Evolutionary conservation across 2,113 vertebrate species (phyloP).

Genomic region (Aphyosemion australe): DNA sequence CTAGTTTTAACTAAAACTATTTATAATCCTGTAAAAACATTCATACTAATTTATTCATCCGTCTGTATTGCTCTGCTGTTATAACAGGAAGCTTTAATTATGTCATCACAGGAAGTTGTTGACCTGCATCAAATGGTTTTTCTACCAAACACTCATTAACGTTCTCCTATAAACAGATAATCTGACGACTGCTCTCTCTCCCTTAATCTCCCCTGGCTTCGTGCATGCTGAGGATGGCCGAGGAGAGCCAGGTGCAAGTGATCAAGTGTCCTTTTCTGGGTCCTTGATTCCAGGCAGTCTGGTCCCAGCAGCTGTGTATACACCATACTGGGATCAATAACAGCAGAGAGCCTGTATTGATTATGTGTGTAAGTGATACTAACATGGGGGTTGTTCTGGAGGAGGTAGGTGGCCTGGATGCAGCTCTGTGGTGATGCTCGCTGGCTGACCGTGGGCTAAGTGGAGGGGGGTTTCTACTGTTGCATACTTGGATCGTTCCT

Average conservation of each 20-base stretch:
- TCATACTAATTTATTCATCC: not conserved
- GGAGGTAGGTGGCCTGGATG: conserved; percentile 19
- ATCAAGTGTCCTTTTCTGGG: conserved; percentile 59
- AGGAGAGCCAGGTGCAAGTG: conserved; percentile 51
- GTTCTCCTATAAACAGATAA: not conserved
- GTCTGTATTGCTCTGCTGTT: not conserved
- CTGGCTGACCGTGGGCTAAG: conserved; percentile 1
- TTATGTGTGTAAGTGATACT: conserved; percentile 74
- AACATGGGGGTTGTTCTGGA: conserved; percentile 50
- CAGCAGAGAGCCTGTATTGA: conserved; percentile 74
- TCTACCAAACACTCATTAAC: conserved; percentile 6
- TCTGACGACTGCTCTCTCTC: conserved; percentile 4
- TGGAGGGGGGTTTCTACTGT: not conserved
- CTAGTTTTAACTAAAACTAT: too few relatives aligned
- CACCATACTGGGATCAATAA: conserved; percentile 69
- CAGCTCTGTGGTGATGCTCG: conserved; percentile 29
- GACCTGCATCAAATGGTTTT: conserved; percentile 8
- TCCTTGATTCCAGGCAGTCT: conserved; percentile 55
- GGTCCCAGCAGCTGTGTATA: conserved; percentile 61
- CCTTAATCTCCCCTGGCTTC: conserved; percentile 1
- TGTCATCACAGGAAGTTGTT: conserved; percentile 10
- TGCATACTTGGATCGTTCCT: not conserved
- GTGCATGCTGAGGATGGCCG: conserved; percentile 20
- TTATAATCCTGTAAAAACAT: too few relatives aligned
- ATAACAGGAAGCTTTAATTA: conserved; percentile 16